Evolutionary conservation across 1,140 invertebrate genomes (phyloP).

Genomic region (Sitobion miscanthi): DNA sequence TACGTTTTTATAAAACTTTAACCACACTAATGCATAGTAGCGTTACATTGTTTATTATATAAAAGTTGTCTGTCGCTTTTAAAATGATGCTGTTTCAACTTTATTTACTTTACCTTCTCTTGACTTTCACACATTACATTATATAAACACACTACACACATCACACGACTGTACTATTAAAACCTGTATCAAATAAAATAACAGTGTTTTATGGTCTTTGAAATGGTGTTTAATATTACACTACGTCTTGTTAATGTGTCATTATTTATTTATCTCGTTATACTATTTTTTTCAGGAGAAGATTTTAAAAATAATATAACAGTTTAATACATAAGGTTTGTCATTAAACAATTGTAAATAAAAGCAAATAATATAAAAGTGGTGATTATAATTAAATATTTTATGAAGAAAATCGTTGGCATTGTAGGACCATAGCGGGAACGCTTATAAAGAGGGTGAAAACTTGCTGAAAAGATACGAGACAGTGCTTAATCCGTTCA

Average conservation of each 20-base stretch:
- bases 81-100: not conserved
- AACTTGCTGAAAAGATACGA: slow-evolving; percentile 1
- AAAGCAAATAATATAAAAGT: slow-evolving; percentile 5
- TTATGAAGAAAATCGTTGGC: not conserved
- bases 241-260: not conserved
- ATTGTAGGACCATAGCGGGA: not conserved
- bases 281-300: not conserved
- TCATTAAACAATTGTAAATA: slow-evolving; percentile 5
- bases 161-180: not conserved
- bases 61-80: not conserved
- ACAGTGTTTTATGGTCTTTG: not conserved
- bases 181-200: not conserved
- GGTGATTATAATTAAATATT: not conserved
- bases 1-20: not conserved
- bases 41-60: not conserved
- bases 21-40: not conserved
- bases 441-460: slow-evolving; percentile 8
- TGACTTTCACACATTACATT: too few relatives aligned
- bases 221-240: not conserved
- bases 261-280: not conserved
- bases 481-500: slow-evolving; percentile 41
- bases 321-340: not conserved
- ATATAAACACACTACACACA: not conserved
- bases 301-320: not conserved
- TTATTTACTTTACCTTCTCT: not conserved